phyloP scores from a whole-genome alignment of 2,113 vertebrate species.

The Ciconia boyciana region DNA sequence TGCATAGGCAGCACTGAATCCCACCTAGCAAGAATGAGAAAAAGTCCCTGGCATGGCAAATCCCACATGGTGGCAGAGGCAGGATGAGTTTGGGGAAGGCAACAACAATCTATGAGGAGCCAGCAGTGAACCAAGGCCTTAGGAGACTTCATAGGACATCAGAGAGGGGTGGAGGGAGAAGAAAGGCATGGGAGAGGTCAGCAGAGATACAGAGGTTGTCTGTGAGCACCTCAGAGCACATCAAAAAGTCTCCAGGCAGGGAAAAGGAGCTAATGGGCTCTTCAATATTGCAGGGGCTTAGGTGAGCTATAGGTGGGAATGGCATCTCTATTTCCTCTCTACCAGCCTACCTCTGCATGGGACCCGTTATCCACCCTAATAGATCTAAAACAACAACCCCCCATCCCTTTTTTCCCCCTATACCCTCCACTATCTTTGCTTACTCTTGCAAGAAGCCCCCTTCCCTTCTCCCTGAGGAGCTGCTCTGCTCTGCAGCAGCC shows the following conservation, averaged over 20 bases:
- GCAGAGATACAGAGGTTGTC: neutral
- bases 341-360: neutral
- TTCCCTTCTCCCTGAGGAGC: neutral
- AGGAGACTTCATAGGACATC: neutral
- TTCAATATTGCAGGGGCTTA: neutral
- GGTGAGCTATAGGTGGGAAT: neutral
- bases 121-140: neutral
- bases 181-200: neutral
- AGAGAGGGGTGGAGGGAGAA: neutral
- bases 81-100: neutral
- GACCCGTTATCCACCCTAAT: neutral
- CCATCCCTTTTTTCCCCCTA: rapidly evolving
- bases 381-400: neutral
- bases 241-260: neutral
- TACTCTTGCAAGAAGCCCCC: neutral
- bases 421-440: neutral
- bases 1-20: neutral
- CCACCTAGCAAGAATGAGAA: neutral
- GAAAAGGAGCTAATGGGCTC: neutral
- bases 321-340: neutral
- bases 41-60: neutral
- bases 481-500: neutral
- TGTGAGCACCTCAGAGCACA: neutral
- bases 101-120: neutral
- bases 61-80: neutral